Conservation (phyloP, 2,888 invertebrate species). For the Tetragnatha montana region DNA sequence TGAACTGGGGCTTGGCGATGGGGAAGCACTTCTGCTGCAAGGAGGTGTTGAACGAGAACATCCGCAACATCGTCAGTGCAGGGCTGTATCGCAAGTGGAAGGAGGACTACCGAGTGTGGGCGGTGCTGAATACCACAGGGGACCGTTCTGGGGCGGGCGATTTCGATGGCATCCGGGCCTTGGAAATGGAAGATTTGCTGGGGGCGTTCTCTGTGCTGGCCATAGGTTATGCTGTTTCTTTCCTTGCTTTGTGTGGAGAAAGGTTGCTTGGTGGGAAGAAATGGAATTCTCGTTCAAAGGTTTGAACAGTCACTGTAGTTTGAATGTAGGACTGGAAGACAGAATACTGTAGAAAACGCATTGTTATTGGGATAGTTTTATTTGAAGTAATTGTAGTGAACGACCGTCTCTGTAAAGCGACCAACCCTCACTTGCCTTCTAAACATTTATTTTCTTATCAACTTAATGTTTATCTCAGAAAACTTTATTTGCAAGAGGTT, state of each 20-base stretch:
- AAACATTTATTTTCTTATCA: no score
- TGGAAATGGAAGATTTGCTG: not conserved
- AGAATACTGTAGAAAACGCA: no score
- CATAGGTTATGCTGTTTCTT: not conserved
- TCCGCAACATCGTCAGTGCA: not conserved
- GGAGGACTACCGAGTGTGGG: no score
- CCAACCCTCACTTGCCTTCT: no score
- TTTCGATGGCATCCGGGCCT: not conserved
- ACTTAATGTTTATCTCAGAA: no score
- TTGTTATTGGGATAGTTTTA: no score
- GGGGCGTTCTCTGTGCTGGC: not conserved
- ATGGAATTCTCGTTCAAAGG: not conserved
- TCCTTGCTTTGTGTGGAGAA: not conserved
- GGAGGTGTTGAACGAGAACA: not conserved
- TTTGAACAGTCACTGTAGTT: not conserved
- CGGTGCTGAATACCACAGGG: not conserved
- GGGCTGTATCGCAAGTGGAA: not conserved
- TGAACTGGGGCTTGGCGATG: not conserved
- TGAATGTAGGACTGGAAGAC: no score
- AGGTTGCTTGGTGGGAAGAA: not conserved
- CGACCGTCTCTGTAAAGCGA: no score
- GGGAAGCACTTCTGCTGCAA: constrained; percentile 31
- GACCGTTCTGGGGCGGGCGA: not conserved
- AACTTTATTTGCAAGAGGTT: no score
- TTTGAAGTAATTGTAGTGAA: no score